Conservation (phyloP, 1,140 invertebrate genomes). For the Alviniconcha marisindica region DNA sequence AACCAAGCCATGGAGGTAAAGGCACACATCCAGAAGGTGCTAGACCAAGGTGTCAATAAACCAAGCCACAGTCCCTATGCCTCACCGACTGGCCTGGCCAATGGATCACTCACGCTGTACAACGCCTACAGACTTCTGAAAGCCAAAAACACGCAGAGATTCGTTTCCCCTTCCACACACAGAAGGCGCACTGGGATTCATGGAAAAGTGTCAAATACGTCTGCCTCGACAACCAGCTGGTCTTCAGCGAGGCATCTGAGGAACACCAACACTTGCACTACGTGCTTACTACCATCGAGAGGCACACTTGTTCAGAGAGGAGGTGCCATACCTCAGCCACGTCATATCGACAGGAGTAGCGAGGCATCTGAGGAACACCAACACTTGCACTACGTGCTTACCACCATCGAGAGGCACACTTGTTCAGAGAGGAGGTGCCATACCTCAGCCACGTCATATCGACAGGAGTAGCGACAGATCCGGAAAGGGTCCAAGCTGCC, state of each 20-base stretch:
- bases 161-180: conserved; percentile 50
- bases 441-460: conserved; percentile 56
- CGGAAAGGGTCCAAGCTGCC: conserved; percentile 73
- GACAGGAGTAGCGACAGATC: conserved; percentile 64
- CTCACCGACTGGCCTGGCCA: conserved; percentile 41
- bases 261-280: too few species aligned
- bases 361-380: too few species aligned
- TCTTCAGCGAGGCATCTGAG: conserved; percentile 44
- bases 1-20: too few species aligned
- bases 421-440: conserved; percentile 40
- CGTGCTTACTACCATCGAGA: too few species aligned
- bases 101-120: conserved; percentile 58
- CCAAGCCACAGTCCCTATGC: conserved; percentile 46
- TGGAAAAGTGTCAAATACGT: conserved; percentile 33
- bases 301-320: too few species aligned
- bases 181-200: conserved; percentile 27
- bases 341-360: too few species aligned
- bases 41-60: too few species aligned
- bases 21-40: too few species aligned
- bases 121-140: conserved; percentile 57
- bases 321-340: too few species aligned
- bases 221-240: conserved; percentile 58
- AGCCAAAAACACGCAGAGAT: conserved; percentile 47
- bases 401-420: conserved; percentile 45
- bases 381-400: conserved; percentile 54